phyloP scores from a whole-genome alignment of 2,888 invertebrate species.

The Formica aserva region DNA sequence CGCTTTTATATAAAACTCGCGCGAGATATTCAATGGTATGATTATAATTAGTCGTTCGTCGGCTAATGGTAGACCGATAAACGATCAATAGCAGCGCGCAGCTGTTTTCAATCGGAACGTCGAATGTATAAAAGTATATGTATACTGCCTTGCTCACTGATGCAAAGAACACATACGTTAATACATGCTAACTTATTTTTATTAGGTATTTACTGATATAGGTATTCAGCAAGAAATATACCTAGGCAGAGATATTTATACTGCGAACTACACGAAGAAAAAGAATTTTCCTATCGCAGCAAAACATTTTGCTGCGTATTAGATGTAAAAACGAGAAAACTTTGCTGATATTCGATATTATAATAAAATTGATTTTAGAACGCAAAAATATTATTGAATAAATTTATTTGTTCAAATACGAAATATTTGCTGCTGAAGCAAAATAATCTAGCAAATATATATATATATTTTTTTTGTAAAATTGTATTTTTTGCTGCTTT shows the following conservation, averaged over 20 bases:
- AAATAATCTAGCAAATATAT: not conserved
- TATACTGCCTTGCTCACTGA: not conserved
- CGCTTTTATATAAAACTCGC: constrained; percentile 45
- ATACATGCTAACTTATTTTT: constrained; percentile 8
- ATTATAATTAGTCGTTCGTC: constrained; percentile 40
- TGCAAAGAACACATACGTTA: not conserved
- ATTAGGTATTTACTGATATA: constrained; percentile 35
- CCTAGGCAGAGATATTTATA: not conserved
- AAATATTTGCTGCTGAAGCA: not conserved
- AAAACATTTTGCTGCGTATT: not conserved
- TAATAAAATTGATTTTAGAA: constrained; percentile 17
- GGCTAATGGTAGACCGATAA: constrained; percentile 52
- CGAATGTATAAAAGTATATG: not conserved
- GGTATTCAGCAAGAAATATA: not conserved
- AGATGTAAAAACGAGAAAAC: not conserved
- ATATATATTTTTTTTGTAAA: not conserved
- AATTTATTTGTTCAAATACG: not conserved
- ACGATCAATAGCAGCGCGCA: constrained; percentile 55
- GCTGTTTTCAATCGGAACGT: constrained; percentile 45
- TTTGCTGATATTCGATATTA: not conserved
- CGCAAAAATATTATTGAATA: not conserved
- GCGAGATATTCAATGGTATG: constrained; percentile 39
- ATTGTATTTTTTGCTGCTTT: not conserved
- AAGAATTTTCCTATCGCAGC: not conserved
- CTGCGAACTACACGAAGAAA: not conserved